Base-by-base conservation (phyloP, 2,888 invertebrate species). In the Fragum fragum region DNA sequence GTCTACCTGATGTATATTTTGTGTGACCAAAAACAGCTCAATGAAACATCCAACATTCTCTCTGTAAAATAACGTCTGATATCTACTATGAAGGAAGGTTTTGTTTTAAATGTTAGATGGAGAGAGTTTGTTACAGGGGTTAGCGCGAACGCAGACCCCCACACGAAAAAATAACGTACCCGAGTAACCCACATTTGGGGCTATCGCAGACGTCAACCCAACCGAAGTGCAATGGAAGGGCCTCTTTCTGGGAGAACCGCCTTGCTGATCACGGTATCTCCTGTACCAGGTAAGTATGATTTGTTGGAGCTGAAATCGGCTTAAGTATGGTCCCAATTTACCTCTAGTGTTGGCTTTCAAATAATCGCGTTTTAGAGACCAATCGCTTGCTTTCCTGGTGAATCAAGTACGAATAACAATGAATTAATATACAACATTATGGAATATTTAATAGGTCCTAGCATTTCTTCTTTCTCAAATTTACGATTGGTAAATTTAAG, bases 161-260 rank as follows among this genome's bases (percentile, higher is more conserved):
- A 83, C 85, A 86, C 85, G 72, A 80, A 88, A 72, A 87, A 88
- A 87, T 88, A 81, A 73, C 85, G 87, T 86, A 81, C 83, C 85
- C 87, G 84, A 88, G 87, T 85, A 74, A 83, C 79, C 86, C 83
- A 78, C 87, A 88, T 88, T 87, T 87, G 88, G 86, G 88, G 83
- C 76, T 76, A 85, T 88, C 96, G 96, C 96, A 96, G 95, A 96
- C 95, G 96, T 96, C 96, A 96, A 96, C 96, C 96, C 95, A 95
- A 95, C 95, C 96, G 95, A 92, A 95, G 96, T 97, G 96, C 96
- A 96, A 97, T 96, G 96, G 95, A 94, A 95, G 94, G 95, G 96
- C 96, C 96, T 96, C 96, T 93, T 95, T 96, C 96, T 96, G 96
- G 96, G 95, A 96, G 95, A 96, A 96, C 96, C 96, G 95, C 96